Base-by-base conservation (phyloP, 2,113 vertebrate genomes). In the Melospiza melodia region DNA sequence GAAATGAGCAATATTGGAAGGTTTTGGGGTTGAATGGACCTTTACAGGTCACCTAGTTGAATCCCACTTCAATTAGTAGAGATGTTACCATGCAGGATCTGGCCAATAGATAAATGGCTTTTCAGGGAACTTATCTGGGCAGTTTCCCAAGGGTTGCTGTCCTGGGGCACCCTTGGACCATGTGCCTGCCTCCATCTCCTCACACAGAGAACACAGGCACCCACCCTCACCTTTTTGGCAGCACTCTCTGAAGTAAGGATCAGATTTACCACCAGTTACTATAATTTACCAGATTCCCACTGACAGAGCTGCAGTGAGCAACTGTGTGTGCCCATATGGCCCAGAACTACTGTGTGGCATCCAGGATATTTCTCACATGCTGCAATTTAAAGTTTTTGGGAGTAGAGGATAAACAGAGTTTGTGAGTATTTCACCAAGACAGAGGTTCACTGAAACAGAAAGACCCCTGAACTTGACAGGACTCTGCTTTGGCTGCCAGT, bases 131-230 rank as follows among this genome's bases (percentile, higher is more conserved):
- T 24, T 41, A 33, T 6, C 2, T 18, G 14, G 15, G 22, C 39
- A 51, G 11, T 12, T 87, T 17, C 14, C 78, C 3, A 2, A 41
- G 11, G 10, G 25, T 2, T 52, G 51, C 46, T n/a, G 3, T 59
- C 61, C 61, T 33, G 23, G 27, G 30, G 25, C 30, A 72, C 25
- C 7, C 33, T 37, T 8, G 1, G 9, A 49, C 22, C n/a, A 22
- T 10, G 5, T 3, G 5, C 13, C 52, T 25, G 3, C 30, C 39
- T 39, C 62, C 18, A 23, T 15, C 39, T 49, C 41, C 49, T 67
- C 66, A 46, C 1, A 6, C 2, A 2, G 13, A 33, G 23, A 69
- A 33, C 37, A 52, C 0, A 0, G 14, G 3, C 10, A n/a, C 15
- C 3, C 15, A 23, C 22, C 8, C 13, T 33, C 30, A 57, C 4